phyloP scores from a whole-genome alignment of 1,140 invertebrate genomes.

The Hyles euphorbiae region DNA sequence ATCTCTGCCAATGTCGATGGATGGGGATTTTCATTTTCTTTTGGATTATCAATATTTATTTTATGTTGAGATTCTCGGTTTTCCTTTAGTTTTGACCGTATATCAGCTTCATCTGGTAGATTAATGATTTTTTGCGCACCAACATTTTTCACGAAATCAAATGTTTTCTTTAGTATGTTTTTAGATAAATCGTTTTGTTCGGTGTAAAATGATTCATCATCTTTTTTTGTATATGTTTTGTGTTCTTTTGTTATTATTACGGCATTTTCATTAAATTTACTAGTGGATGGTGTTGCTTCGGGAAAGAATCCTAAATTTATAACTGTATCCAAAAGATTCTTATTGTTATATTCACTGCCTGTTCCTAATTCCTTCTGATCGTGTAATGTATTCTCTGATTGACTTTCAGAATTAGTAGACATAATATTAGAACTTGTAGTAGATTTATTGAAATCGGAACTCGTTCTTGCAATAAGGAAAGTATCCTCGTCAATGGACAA shows the following conservation, averaged over 20 bases:
- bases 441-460: conserved; percentile 30
- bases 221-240: conserved; percentile 16
- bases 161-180: conserved; percentile 33
- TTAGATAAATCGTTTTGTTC: conserved; percentile 21
- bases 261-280: conserved; percentile 12
- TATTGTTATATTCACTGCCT: not conserved
- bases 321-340: conserved; percentile 24
- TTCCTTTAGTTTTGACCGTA: conserved; percentile 30
- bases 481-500: conserved; percentile 17
- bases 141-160: conserved; percentile 12
- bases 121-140: conserved; percentile 22
- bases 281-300: conserved; percentile 22
- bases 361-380: conserved; percentile 4
- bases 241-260: conserved; percentile 7
- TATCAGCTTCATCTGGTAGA: conserved; percentile 34
- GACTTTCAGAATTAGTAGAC: conserved; percentile 19
- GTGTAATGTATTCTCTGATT: not conserved
- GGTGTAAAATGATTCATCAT: conserved; percentile 7
- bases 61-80: conserved; percentile 28
- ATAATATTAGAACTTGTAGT: conserved; percentile 19
- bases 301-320: conserved; percentile 30
- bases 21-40: conserved; percentile 26
- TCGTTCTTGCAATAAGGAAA: conserved; percentile 29
- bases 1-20: conserved; percentile 34
- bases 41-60: conserved; percentile 17